Percentiles rank a stretch among this genome's conserved stretches.
Evolutionary conservation across 2,888 invertebrate genomes (phyloP).

Genomic region (Scaptomyza cyrtandrae): DNA sequence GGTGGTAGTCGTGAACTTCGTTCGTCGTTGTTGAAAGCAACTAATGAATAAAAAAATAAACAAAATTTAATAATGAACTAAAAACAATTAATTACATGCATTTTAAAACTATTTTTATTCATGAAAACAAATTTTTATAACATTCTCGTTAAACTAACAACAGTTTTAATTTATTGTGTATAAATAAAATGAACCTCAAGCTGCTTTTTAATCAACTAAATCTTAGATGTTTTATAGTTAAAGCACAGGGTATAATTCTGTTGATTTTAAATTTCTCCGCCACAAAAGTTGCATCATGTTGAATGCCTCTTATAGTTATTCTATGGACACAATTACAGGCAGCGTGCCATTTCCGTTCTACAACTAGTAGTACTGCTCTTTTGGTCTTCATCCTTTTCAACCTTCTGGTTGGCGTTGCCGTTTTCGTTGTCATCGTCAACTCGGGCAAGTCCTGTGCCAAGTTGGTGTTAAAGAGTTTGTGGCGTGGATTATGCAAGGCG

Average conservation of each 20-base stretch:
- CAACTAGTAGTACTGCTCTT: not conserved
- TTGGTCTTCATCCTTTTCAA: not conserved
- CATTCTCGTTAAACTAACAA: too few relatives aligned
- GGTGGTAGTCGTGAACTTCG: not conserved
- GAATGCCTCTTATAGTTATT: conserved; percentile 24
- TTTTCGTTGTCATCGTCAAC: conserved; percentile 35
- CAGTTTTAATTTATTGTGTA: too few relatives aligned
- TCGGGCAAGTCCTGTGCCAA: conserved; percentile 60
- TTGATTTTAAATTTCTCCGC: not conserved
- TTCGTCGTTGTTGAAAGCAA: not conserved
- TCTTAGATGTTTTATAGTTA: too few relatives aligned
- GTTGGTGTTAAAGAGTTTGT: conserved; percentile 56
- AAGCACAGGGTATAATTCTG: conserved; percentile 10
- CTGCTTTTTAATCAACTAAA: not conserved
- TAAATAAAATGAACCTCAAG: not conserved
- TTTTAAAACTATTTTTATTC: too few relatives aligned
- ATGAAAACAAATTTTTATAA: too few relatives aligned
- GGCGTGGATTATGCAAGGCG: conserved; percentile 61
- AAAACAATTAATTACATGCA: too few relatives aligned
- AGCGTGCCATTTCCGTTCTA: conserved; percentile 12
- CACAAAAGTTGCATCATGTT: conserved; percentile 24
- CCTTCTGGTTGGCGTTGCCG: conserved; percentile 8
- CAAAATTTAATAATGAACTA: too few relatives aligned
- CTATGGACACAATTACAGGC: conserved; percentile 44
- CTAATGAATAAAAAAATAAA: not conserved